phyloP scores from a whole-genome alignment of 1,140 invertebrate species.

The Heliconius nattereri region DNA sequence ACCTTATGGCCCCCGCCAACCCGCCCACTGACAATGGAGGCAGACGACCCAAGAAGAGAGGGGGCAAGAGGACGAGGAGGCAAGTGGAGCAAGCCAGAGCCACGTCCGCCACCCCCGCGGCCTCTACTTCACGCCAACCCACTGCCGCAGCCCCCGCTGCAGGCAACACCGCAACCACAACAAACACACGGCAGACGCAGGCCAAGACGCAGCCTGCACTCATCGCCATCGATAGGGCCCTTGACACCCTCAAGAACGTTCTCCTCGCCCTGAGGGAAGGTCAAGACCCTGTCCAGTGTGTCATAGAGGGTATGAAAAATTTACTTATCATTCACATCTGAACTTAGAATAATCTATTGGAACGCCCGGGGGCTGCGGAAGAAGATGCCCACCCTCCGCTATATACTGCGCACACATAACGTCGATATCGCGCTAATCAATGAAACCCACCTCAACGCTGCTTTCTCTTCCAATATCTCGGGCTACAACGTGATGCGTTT shows the following conservation, averaged over 20 bases:
- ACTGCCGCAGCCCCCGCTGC: too few relatives aligned
- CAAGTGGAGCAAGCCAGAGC: too few relatives aligned
- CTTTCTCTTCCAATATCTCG: background rate
- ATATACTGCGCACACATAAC: conserved; percentile 16
- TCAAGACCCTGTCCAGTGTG: background rate
- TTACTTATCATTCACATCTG: background rate
- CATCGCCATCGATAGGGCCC: background rate
- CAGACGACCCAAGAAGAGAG: too few relatives aligned
- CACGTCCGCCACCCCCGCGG: too few relatives aligned
- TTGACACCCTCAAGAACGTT: background rate
- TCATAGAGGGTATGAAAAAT: background rate
- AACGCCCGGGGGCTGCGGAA: conserved; percentile 25
- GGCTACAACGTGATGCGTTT: background rate
- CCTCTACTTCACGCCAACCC: too few relatives aligned
- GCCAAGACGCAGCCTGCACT: background rate
- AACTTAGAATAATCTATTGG: conserved; percentile 21
- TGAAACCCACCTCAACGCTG: background rate
- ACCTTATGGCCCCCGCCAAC: too few relatives aligned
- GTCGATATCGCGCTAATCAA: background rate
- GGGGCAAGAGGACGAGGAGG: too few relatives aligned
- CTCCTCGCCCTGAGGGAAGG: background rate
- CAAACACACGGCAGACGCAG: background rate
- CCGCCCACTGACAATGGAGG: too few relatives aligned
- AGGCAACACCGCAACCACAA: too few relatives aligned
- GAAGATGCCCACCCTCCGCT: conserved; percentile 1